Percentiles rank a stretch among this genome's conserved stretches.
Evolutionary conservation across 2,888 invertebrate species (phyloP).

Genomic region (Toxonevra muliebris): DNA sequence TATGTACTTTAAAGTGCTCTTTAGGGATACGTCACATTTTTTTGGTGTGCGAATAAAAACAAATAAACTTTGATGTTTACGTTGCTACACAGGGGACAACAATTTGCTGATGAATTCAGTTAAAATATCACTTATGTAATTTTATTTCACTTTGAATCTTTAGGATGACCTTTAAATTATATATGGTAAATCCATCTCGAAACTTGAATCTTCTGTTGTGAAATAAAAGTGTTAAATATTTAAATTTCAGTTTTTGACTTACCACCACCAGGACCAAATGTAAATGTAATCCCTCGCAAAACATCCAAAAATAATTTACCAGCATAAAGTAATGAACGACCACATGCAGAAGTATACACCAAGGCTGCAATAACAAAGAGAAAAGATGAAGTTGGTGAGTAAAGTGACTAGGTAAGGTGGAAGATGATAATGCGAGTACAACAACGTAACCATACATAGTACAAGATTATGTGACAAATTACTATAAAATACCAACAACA

Average conservation of each 20-base stretch:
- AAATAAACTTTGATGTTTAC: too few relatives aligned
- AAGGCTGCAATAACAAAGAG: conserved; percentile 66
- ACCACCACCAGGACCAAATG: conserved; percentile 80
- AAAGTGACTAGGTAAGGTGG: background rate
- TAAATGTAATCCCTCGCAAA: conserved; percentile 80
- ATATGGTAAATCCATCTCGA: too few relatives aligned
- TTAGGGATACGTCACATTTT: too few relatives aligned
- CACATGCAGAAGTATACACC: conserved; percentile 77
- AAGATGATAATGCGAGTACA: background rate
- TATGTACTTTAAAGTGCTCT: too few relatives aligned
- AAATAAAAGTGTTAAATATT: conserved; percentile 19
- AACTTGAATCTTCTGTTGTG: background rate
- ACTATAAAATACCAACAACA: too few relatives aligned
- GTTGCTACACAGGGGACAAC: too few relatives aligned
- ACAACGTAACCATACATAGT: background rate
- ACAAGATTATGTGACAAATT: too few relatives aligned
- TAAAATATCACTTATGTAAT: too few relatives aligned
- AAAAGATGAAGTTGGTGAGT: conserved; percentile 6
- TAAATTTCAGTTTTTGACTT: conserved; percentile 49
- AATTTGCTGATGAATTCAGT: too few relatives aligned
- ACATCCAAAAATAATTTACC: conserved; percentile 87
- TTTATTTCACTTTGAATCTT: too few relatives aligned
- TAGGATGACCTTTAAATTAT: too few relatives aligned
- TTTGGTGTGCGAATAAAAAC: too few relatives aligned
- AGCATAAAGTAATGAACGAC: conserved; percentile 78